Conservation (phyloP, 2,797 vertebrate species). For the Leuciscus waleckii region DNA sequence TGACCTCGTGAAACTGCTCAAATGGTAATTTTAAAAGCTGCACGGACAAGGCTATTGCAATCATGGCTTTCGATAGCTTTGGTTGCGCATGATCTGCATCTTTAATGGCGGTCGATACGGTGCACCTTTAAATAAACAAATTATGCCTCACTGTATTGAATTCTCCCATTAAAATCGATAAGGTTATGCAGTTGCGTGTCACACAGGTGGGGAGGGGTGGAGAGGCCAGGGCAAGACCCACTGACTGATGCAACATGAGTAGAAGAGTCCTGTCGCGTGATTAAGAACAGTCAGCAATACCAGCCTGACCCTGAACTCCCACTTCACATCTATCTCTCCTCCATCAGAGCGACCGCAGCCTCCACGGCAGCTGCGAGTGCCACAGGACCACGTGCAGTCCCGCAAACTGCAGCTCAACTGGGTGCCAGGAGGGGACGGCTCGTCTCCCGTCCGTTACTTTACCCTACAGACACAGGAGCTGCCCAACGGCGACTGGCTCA, state of each 20-base stretch:
- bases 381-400: conserved; percentile 86
- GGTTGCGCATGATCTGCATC: conserved; percentile 73
- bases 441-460: conserved; percentile 91
- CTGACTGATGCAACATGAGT: conserved; percentile 39
- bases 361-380: conserved; percentile 83
- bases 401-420: conserved; percentile 85
- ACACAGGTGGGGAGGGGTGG: conserved; percentile 17
- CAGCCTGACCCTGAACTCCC: conserved; percentile 46
- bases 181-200: conserved; percentile 51
- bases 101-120: conserved; percentile 80
- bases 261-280: neutral
- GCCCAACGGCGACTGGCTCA: conserved; percentile 83
- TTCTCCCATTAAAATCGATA: conserved; percentile 72
- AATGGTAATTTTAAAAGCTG: conserved; percentile 73
- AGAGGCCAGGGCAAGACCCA: conserved; percentile 22
- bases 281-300: conserved; percentile 60
- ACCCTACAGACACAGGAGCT: conserved; percentile 88
- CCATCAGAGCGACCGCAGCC: conserved; percentile 88
- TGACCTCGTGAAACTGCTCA: conserved; percentile 67
- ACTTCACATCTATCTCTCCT: conserved; percentile 33
- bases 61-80: conserved; percentile 68
- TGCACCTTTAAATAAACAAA: conserved; percentile 83
- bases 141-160: conserved; percentile 76
- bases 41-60: conserved; percentile 61
- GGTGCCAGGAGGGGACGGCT: conserved; percentile 87